Base-by-base conservation (phyloP, 2,797 vertebrate genomes). In the Setipinna tenuifilis region DNA sequence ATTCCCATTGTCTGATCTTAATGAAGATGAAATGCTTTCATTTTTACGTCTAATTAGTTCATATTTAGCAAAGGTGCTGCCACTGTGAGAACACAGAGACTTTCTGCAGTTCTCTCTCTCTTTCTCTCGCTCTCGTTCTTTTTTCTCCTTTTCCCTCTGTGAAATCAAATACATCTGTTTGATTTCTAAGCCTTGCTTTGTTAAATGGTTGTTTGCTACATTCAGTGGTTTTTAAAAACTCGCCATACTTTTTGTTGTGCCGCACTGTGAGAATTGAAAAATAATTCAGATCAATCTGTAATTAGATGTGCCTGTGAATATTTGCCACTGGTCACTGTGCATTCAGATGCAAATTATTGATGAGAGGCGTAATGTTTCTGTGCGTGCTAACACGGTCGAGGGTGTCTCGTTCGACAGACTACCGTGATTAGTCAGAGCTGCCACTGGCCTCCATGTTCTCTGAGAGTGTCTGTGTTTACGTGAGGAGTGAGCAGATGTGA, bases 1-100 rank as follows among this genome's bases (percentile, higher is more conserved):
- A 91, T 91, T 93, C 92, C 92, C 87, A 92, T 94, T 94, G 94
- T 95, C 94, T 93, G 93, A 92, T 93, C 82, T 91, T 94, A 94
- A 95, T 95, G 95, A 95, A 95, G 95, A 95, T 92, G 92, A 94
- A 95, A 94, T 91, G 86, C 93, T 93, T 94, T 94, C 87, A 93
- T 94, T 93, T 94, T 93, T 91, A 92, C 92, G 93, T 93, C 93
- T 95, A 95, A 95, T 95, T 95, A 95, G 91, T 93, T 93, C 92
- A 94, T 93, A 94, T 95, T 95, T 95, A 94, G 93, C 93, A 90
- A 93, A 94, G 94, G 93, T 94, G 92, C 92, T 91, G 71, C 71
- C 35, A 78, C 35, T 78, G 71, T 5, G 86, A 54, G 54, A 83
- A 48, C 81, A 62, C 81, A 82, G 50, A 31, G 83, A 86, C 41